These are phyloP conservation scores for Drosophila barbarae DNA, from an alignment of 2,888 invertebrate species.

Conservation along the genomic window DNA sequence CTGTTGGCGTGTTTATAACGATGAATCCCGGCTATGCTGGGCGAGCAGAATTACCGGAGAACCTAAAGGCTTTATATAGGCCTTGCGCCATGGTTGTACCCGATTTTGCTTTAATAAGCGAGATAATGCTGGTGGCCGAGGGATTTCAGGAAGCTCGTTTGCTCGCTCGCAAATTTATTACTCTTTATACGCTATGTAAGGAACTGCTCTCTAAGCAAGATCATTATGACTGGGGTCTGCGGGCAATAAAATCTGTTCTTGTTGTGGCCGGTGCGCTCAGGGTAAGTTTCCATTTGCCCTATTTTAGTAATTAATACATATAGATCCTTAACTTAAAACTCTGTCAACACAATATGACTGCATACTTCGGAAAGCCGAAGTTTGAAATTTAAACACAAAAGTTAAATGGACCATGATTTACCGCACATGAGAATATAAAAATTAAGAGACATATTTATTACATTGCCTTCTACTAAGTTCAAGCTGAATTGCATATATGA, in stretches of 20 bases:
- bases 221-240: constrained; percentile 97
- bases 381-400: too few relatives aligned
- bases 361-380: not conserved
- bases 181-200: constrained; percentile 92
- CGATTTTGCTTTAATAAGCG: constrained; percentile 96
- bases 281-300: constrained; percentile 79
- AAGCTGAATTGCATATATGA: too few relatives aligned
- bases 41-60: constrained; percentile 92
- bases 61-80: constrained; percentile 86
- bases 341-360: not conserved
- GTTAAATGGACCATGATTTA: too few relatives aligned
- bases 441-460: too few relatives aligned
- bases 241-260: constrained; percentile 96
- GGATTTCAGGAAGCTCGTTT: constrained; percentile 96
- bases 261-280: constrained; percentile 96
- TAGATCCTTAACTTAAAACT: not conserved
- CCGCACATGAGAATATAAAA: too few relatives aligned
- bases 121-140: constrained; percentile 98
- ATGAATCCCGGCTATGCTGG: constrained; percentile 99
- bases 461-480: too few relatives aligned
- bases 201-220: constrained; percentile 96
- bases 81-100: constrained; percentile 98
- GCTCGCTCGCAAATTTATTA: constrained; percentile 95
- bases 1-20: constrained; percentile 95
- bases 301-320: not conserved